phyloP scores from a whole-genome alignment of 2,888 invertebrate genomes.

The Zonitis immaculata region DNA sequence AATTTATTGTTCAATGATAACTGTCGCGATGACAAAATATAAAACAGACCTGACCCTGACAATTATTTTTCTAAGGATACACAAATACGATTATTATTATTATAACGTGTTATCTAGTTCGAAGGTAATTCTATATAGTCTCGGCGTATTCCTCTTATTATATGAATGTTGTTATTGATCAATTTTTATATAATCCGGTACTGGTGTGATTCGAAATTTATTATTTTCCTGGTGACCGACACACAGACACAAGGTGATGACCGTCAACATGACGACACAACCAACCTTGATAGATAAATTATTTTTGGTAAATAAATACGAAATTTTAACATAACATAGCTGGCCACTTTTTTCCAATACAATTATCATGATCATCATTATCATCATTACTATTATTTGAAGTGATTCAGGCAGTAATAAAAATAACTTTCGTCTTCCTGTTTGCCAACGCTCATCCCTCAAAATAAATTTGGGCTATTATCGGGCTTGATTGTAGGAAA shows the following conservation, averaged over 20 bases:
- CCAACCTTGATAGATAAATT: neutral
- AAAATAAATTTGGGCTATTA: too few relatives aligned
- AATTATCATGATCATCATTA: neutral
- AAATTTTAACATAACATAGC: neutral
- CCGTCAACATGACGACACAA: neutral
- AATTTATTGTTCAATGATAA: conserved; percentile 22
- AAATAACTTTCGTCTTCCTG: neutral
- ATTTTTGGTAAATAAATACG: too few relatives aligned
- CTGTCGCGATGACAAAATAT: conserved; percentile 33
- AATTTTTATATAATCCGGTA: neutral
- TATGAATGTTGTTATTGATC: neutral
- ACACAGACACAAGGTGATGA: neutral
- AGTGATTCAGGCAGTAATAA: too few relatives aligned
- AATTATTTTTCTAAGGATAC: conserved; percentile 39
- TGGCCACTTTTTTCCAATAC: too few relatives aligned
- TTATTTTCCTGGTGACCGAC: neutral
- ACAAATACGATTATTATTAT: conserved; percentile 34
- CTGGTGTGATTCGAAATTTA: neutral
- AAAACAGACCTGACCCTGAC: conserved; percentile 46
- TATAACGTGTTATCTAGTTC: conserved; percentile 25
- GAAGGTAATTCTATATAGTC: conserved; percentile 21
- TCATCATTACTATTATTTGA: neutral
- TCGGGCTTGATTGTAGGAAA: too few relatives aligned
- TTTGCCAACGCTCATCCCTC: too few relatives aligned
- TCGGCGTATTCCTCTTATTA: too few relatives aligned